Percentiles rank a stretch among this genome's conserved stretches.
Conservation (phyloP, 2,113 vertebrate species). For the Marmota flaviventris region DNA sequence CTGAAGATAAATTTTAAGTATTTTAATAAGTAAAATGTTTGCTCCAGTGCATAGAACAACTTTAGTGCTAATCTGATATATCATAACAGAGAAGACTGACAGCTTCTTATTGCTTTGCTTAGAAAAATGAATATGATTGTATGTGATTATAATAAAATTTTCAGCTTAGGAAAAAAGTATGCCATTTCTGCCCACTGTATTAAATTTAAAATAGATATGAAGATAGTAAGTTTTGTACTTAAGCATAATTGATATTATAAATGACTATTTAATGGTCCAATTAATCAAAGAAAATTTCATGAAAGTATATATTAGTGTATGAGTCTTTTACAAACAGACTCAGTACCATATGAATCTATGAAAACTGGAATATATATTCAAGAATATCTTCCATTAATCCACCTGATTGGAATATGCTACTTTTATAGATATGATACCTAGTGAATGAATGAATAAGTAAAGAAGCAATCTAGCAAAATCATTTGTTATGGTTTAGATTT, state of each 20-base stretch:
- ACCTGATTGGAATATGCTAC: background rate
- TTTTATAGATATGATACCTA: background rate
- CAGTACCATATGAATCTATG: constrained; percentile 13
- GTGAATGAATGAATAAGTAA: constrained; percentile 27
- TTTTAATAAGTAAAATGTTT: constrained; percentile 75
- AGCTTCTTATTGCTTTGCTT: constrained; percentile 39
- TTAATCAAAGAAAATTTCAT: constrained; percentile 81
- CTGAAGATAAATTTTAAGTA: constrained; percentile 66
- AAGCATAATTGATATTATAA: constrained; percentile 76
- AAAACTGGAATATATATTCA: background rate
- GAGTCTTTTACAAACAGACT: constrained; percentile 53
- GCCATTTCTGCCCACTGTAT: constrained; percentile 19
- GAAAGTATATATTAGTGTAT: constrained; percentile 69
- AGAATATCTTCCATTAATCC: background rate
- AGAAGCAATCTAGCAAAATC: background rate
- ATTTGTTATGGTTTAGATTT: too few species aligned
- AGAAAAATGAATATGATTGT: constrained; percentile 54
- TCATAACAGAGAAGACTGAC: background rate
- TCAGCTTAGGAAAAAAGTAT: constrained; percentile 59
- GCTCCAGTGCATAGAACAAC: constrained; percentile 57
- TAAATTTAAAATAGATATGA: constrained; percentile 68
- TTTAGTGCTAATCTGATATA: constrained; percentile 47
- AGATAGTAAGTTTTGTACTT: constrained; percentile 63
- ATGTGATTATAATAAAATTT: constrained; percentile 67
- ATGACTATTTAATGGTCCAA: constrained; percentile 78